These are phyloP conservation scores for Phragmatobia fuliginosa DNA, from an alignment of 2,888 invertebrate species.

Conservation along the genomic window DNA sequence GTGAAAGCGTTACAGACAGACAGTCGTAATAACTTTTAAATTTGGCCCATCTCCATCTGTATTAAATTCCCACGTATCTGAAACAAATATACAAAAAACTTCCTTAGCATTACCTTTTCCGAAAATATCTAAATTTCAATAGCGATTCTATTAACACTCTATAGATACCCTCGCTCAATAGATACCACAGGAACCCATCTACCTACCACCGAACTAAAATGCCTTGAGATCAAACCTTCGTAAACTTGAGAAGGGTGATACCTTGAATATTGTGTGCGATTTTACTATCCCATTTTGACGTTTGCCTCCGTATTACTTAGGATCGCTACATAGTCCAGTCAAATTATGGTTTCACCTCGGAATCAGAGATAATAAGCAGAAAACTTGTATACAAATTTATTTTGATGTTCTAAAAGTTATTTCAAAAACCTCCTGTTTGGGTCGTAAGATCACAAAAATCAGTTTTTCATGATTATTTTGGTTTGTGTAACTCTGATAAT, in stretches of 20 bases:
- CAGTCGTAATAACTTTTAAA: too few relatives aligned
- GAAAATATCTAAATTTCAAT: neutral
- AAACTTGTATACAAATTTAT: too few relatives aligned
- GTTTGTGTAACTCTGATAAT: too few relatives aligned
- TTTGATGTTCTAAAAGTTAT: too few relatives aligned
- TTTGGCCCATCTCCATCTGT: neutral
- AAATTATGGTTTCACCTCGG: too few relatives aligned
- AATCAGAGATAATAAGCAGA: too few relatives aligned
- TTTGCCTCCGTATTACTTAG: neutral
- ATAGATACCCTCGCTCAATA: neutral
- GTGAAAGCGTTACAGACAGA: too few relatives aligned
- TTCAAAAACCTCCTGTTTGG: too few relatives aligned
- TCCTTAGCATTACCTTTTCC: neutral
- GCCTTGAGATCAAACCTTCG: conserved; percentile 1
- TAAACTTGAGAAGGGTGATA: conserved; percentile 6
- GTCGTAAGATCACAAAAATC: too few relatives aligned
- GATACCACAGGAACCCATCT: neutral
- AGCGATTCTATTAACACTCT: neutral
- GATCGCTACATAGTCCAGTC: too few relatives aligned
- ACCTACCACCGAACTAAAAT: conserved; percentile 2
- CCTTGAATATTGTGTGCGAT: neutral
- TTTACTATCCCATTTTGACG: neutral
- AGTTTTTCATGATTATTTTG: too few relatives aligned
- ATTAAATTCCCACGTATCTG: neutral
- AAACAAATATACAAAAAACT: neutral